phyloP scores from a whole-genome alignment of 2,113 vertebrate species.

The Brienomyrus brachyistius region DNA sequence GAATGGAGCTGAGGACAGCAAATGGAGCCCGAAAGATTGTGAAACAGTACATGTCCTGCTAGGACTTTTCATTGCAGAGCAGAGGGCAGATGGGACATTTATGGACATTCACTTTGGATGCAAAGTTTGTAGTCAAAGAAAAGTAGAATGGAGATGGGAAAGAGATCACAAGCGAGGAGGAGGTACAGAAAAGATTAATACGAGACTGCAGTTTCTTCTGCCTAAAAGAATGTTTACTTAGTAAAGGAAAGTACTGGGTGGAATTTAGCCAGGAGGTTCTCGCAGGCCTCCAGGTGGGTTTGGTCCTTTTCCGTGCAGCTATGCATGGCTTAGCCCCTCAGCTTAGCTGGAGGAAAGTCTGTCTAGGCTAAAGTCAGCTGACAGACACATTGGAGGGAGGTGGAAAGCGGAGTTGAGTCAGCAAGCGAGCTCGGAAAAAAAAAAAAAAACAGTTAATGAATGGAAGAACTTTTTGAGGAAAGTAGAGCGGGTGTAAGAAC shows the following conservation, averaged over 20 bases:
- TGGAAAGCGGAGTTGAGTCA: background rate
- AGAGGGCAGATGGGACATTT: background rate
- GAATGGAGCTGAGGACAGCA: background rate
- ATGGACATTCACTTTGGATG: background rate
- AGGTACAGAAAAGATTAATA: background rate
- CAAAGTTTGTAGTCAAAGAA: background rate
- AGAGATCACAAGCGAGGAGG: background rate
- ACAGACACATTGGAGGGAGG: background rate
- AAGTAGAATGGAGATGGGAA: background rate
- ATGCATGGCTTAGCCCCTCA: background rate
- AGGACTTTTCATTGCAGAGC: background rate
- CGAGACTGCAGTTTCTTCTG: background rate
- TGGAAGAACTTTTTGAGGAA: slow-evolving; percentile 1
- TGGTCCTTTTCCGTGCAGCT: background rate
- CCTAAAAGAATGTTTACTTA: background rate
- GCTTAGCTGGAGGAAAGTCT: slow-evolving; percentile 2
- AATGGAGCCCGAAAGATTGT: background rate
- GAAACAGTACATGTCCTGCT: background rate
- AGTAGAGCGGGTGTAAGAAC: background rate
- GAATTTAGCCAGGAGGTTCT: background rate
- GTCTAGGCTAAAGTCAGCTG: background rate
- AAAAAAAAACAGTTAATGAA: background rate
- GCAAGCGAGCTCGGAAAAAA: background rate
- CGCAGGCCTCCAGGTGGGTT: background rate
- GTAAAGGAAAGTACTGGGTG: background rate